Evolutionary conservation across 2,797 vertebrate genomes (phyloP).

Genomic region (Gallinago stenura): DNA sequence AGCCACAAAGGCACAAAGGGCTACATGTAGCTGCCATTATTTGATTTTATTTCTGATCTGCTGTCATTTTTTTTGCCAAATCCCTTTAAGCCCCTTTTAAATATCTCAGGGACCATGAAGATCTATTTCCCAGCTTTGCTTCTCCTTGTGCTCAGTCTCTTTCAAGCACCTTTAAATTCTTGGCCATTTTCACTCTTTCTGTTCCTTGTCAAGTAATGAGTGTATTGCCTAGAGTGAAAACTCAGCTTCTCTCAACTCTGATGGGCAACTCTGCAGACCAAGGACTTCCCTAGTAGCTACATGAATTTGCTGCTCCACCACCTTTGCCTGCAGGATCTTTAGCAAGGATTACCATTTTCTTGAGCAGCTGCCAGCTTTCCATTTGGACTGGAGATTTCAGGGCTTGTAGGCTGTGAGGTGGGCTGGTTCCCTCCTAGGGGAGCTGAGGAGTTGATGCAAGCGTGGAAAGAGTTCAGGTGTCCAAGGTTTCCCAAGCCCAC

Average conservation of each 20-base stretch:
- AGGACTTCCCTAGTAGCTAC: not conserved
- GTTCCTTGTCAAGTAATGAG: not conserved
- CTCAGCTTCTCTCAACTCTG: fast-evolving
- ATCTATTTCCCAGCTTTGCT: constrained; percentile 56
- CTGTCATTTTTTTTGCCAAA: constrained; percentile 57
- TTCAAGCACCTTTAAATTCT: constrained; percentile 58
- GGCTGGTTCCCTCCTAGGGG: not conserved
- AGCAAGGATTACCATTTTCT: not conserved
- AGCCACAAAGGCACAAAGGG: constrained; percentile 10
- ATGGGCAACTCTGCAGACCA: not conserved
- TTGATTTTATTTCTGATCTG: not conserved
- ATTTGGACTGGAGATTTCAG: not conserved
- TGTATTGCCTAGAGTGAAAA: not conserved
- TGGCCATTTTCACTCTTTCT: constrained; percentile 37
- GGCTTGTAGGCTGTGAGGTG: not conserved
- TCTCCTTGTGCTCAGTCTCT: constrained; percentile 49
- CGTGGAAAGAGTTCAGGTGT: not conserved
- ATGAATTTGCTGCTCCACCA: not conserved
- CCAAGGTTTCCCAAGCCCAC: not conserved
- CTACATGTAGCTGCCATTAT: not conserved
- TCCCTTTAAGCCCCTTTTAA: constrained; percentile 69
- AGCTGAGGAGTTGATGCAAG: not conserved
- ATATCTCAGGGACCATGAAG: constrained; percentile 50
- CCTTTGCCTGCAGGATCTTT: not conserved
- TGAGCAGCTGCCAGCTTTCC: not conserved